Base-by-base conservation (phyloP, 2,113 vertebrate species). In the Chloropsis hardwickii region DNA sequence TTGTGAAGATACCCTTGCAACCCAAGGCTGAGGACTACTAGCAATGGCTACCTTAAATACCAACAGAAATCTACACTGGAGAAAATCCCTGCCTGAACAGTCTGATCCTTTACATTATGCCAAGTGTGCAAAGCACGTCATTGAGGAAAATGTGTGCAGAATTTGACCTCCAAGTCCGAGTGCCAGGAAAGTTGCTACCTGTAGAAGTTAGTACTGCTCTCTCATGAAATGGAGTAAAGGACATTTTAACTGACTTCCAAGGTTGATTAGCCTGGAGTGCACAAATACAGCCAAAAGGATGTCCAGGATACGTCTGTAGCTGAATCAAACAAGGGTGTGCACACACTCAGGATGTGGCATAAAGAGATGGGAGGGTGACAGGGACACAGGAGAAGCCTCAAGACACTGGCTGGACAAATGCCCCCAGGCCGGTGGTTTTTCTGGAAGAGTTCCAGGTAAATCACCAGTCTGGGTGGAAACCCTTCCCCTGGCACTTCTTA, bases 291-390 rank as follows among this genome's bases (percentile, higher is more conserved):
- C 24, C 40, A 11, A 74, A 83, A 33, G 1, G 0, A 45, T 10
- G 28, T 35, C 27, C 61, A 40, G 5, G 42, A 50, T 35, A 58
- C 0, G 2, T 28, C 6, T 2, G 5, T 1, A 15, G 56, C 33
- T 33, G 77, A 64, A 54, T 18, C 24, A 35, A 73, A 64, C 25
- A 17, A 0, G 6, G 20, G 12, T 25, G 27, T 37, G 74, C 35
- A 60, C 42, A 40, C 21, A 13, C 0, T 2, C 45, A 53, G 64
- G 61, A 44, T 22, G 24, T 6, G 6, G 65, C 91, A 91, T 39
- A 58, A 54, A 74, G n/a, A 19, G 48, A 61, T 16, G 25, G 16
- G n/a, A 81, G 83, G 42, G 76, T 56, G 73, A 53, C 23, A 25
- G 73, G 9, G 74, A 51, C 47, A 57, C 24, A 23, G 48, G 42